Base-by-base conservation (phyloP, 2,888 invertebrate species). In the Clostera curtula region DNA sequence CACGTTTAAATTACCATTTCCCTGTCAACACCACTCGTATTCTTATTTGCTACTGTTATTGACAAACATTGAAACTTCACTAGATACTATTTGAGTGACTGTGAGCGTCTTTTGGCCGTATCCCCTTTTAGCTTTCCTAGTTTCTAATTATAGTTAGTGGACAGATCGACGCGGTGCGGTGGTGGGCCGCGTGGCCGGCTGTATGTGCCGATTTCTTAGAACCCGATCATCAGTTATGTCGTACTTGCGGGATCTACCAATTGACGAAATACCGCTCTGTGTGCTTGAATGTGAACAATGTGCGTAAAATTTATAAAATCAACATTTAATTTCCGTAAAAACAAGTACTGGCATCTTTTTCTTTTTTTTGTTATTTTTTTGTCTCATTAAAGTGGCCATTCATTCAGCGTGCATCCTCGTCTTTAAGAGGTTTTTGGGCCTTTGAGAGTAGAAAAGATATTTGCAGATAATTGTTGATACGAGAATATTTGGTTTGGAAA, bases 231-330 rank as follows among this genome's bases (percentile, higher is more conserved):
- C 26, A 13, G 50, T 48, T 43, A 80, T 80, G 76, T 67, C 80
- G 31, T 77, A 75, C 60, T 68, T 80, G 44, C 62, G 58, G 36
- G 75, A 76, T 40, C 49, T 80, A 25, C 56, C 75, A 29, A 49
- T 72, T 24, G 79, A 85, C 36, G 83, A 85, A 60, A 77, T 85
- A 60, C 85, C 85, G n/a, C 50, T 85, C 13, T 83, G 84, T 57
- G 84, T 85, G 19, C 65, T 85, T 27, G 80, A 84, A 54, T 77
- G 69, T 56, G 77, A 80, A 41, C 29, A 40, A 32, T 43, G 49
- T 49, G 42, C 33, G 56, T 43, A 15, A 2, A 25, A 9, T 14
- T 29, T 12, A 10, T 19, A 34, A 20, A 18, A 13, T 18, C 9
- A 21, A 4, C n/a, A 9, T 32, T 14, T 18, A 18, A 18, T 18